Conservation (phyloP, 2,113 vertebrate genomes). For the Heterocephalus glaber region DNA sequence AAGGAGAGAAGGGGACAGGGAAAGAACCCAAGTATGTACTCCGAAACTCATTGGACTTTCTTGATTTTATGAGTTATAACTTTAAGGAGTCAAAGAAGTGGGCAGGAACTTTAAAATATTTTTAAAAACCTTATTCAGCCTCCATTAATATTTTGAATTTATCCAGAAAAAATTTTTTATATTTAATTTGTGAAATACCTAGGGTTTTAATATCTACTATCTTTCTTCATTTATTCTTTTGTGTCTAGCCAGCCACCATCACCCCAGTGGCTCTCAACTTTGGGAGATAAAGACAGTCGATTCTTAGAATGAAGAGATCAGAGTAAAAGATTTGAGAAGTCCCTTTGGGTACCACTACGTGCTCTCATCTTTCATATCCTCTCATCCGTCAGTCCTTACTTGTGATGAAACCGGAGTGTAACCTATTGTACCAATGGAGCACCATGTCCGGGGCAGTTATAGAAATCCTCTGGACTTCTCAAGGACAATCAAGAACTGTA, state of each 20-base stretch:
- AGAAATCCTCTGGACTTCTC: background rate
- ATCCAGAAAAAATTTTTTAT: background rate
- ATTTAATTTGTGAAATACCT: background rate
- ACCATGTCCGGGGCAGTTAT: background rate
- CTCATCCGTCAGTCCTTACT: background rate
- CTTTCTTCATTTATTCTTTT: background rate
- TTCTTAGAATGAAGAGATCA: background rate
- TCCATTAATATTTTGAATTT: conserved; percentile 33
- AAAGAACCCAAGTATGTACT: background rate
- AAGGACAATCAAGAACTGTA: background rate
- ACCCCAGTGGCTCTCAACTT: background rate
- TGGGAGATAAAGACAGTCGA: background rate
- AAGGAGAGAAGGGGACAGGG: background rate
- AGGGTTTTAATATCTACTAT: background rate
- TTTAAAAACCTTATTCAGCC: background rate
- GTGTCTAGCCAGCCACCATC: rapidly evolving
- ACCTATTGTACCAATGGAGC: background rate
- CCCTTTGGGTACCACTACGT: background rate
- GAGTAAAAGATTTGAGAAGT: background rate
- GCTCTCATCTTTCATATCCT: background rate
- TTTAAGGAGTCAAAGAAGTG: conserved; percentile 21
- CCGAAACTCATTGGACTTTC: background rate
- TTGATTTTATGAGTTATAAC: background rate
- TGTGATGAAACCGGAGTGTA: background rate
- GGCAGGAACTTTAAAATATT: background rate